A percentile compares a stretch with the other conserved stretches of the same genome.
These are phyloP conservation scores for Chymomyza procnemis DNA, from an alignment of 2,888 invertebrate species.

Conservation along the genomic window DNA sequence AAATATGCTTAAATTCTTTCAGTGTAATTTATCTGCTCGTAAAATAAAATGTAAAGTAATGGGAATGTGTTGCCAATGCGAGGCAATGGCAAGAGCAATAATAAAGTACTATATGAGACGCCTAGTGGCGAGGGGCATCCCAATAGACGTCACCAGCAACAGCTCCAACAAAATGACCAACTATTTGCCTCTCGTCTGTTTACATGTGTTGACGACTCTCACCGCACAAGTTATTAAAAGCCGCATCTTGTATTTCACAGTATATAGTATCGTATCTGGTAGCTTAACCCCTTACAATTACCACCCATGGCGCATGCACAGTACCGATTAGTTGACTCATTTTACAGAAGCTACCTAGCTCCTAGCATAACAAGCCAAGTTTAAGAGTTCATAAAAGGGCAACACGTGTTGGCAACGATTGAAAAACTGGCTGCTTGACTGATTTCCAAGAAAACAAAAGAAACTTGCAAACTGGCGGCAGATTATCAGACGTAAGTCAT, in stretches of 20 bases:
- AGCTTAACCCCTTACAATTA: slow-evolving; percentile 18
- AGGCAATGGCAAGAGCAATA: background rate
- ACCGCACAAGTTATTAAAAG: background rate
- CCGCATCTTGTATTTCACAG: slow-evolving; percentile 6
- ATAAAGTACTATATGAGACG: background rate
- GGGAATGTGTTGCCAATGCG: background rate
- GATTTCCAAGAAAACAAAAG: slow-evolving; percentile 33
- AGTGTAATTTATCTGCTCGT: background rate
- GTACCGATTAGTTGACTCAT: slow-evolving; percentile 21
- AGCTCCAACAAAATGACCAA: background rate
- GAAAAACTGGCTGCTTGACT: slow-evolving; percentile 48
- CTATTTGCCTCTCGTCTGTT: background rate
- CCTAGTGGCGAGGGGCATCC: background rate
- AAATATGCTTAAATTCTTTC: no score
- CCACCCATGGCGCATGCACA: slow-evolving; percentile 5
- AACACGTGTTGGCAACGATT: slow-evolving; percentile 47
- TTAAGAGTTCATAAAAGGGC: slow-evolving; percentile 48
- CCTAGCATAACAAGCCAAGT: slow-evolving; percentile 5
- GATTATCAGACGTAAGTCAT: slow-evolving; percentile 34
- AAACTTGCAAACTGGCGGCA: slow-evolving; percentile 18
- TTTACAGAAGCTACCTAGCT: slow-evolving; percentile 23
- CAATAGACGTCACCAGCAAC: background rate
- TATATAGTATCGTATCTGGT: background rate
- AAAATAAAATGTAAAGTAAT: background rate
- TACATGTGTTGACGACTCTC: background rate